Percentiles rank a stretch among this genome's conserved stretches.
These are phyloP conservation scores for Bombus haemorrhoidalis DNA, from an alignment of 1,140 invertebrate species.

Conservation along the genomic window DNA sequence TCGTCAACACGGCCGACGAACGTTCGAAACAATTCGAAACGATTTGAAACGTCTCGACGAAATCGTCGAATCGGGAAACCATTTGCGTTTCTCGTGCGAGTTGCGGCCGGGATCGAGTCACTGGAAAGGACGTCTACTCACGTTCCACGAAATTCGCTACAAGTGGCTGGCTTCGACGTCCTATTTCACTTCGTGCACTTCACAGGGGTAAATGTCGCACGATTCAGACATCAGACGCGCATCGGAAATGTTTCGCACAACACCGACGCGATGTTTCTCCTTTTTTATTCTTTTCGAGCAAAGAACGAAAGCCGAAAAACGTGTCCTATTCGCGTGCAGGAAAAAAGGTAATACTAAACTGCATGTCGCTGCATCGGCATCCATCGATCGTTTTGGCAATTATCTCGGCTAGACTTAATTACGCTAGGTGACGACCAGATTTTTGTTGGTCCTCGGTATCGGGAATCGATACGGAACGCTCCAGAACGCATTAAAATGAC, in stretches of 20 bases:
- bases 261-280: neutral
- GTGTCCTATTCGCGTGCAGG: too few relatives aligned
- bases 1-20: neutral
- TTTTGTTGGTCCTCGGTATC: conserved; percentile 11
- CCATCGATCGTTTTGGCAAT: conserved; percentile 31
- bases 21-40: neutral
- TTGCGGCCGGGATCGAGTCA: neutral
- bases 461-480: neutral
- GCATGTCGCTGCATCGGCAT: neutral
- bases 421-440: neutral
- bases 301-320: neutral
- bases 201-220: neutral
- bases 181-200: conserved; percentile 12
- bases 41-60: neutral
- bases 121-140: conserved; percentile 1
- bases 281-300: neutral
- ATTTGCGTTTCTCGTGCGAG: neutral
- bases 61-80: neutral
- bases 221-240: neutral
- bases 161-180: conserved; percentile 16
- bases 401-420: conserved; percentile 36
- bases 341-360: neutral
- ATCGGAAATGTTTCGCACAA: conserved; percentile 2
- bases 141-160: conserved; percentile 4
- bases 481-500: neutral